These are phyloP conservation scores for Netta rufina DNA, from an alignment of 2,797 vertebrate genomes.

Conservation along the genomic window DNA sequence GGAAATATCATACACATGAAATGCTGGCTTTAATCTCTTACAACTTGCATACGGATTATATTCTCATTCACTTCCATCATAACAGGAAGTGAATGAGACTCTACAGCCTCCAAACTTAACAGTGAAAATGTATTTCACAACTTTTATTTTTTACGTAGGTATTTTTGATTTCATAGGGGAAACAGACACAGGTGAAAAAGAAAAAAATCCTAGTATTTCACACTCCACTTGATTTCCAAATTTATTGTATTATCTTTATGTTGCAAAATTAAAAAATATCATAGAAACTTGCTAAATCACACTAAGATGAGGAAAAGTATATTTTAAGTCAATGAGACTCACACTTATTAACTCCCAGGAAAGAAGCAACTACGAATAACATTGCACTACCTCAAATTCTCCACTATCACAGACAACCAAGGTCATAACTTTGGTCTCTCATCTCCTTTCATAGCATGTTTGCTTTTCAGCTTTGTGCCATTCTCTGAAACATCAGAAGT, in stretches of 20 bases:
- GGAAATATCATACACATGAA: not conserved
- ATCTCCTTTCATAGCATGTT: not conserved
- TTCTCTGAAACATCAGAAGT: not conserved
- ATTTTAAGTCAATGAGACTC: not conserved
- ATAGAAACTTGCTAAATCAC: not conserved
- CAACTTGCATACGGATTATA: not conserved
- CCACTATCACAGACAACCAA: not conserved
- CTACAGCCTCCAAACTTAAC: not conserved
- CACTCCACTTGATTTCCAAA: not conserved
- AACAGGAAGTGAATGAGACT: no score
- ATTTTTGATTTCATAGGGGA: not conserved
- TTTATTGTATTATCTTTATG: not conserved
- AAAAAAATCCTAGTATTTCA: not conserved
- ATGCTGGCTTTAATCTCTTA: not conserved
- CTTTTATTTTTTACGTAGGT: not conserved
- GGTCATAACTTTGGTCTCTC: not conserved
- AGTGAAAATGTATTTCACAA: not conserved
- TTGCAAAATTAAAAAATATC: not conserved
- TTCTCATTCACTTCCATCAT: not conserved
- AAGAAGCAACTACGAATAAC: not conserved
- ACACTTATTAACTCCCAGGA: not conserved
- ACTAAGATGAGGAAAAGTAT: not conserved
- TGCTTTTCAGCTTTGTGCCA: not conserved
- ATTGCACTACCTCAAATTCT: not conserved
- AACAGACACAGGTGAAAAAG: not conserved